These are phyloP conservation scores for Colossoma macropomum DNA, from an alignment of 2,113 vertebrate genomes.

Conservation along the genomic window DNA sequence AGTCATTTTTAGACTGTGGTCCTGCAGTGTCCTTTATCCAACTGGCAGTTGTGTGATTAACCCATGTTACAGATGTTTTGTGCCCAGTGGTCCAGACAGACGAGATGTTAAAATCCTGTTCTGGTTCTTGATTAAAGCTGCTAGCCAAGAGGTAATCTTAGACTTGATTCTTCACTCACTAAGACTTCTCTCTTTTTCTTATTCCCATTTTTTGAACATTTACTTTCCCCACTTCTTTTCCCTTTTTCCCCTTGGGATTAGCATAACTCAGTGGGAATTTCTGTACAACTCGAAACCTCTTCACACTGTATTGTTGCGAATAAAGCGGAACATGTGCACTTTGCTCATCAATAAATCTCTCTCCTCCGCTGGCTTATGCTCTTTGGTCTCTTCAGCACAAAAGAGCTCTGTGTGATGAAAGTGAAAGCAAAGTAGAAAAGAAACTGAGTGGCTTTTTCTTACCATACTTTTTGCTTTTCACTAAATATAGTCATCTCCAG, in stretches of 20 bases:
- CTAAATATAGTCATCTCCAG: not conserved
- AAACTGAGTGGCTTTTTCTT: not conserved
- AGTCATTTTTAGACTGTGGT: not conserved
- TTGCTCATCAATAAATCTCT: slow-evolving; percentile 17
- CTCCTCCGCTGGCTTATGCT: not conserved
- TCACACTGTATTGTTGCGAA: not conserved
- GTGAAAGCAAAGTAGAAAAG: not conserved
- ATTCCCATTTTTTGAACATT: not conserved
- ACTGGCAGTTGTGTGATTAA: not conserved
- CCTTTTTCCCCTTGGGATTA: not conserved
- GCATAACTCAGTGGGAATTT: not conserved
- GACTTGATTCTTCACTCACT: not conserved
- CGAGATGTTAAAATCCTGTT: not conserved
- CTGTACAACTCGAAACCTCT: not conserved
- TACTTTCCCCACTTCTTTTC: not conserved
- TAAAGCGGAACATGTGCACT: slow-evolving; percentile 1
- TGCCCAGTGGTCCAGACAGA: not conserved
- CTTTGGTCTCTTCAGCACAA: not conserved
- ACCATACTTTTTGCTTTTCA: not conserved
- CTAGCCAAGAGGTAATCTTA: not conserved
- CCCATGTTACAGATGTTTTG: slow-evolving; percentile 1
- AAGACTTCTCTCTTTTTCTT: not conserved
- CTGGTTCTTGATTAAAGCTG: slow-evolving; percentile 4
- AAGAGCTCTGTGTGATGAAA: not conserved
- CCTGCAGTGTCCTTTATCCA: not conserved